These are phyloP conservation scores for Cariama cristata DNA, from an alignment of 2,113 vertebrate genomes.

Conservation along the genomic window DNA sequence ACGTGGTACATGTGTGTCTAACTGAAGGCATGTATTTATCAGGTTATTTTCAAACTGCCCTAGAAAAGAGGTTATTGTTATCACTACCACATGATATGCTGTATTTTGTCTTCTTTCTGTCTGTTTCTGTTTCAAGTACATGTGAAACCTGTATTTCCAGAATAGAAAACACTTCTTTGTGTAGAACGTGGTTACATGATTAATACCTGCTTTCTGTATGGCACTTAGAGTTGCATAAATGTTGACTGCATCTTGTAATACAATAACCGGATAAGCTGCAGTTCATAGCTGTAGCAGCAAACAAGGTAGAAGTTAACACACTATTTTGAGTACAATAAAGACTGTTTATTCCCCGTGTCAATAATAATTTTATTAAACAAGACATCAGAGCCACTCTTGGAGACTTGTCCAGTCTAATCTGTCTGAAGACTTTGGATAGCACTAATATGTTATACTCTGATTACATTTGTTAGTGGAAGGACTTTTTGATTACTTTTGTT, in stretches of 20 bases:
- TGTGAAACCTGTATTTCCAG: conserved; percentile 41
- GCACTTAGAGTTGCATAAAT: neutral
- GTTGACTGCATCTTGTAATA: neutral
- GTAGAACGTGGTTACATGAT: neutral
- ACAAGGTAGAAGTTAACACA: neutral
- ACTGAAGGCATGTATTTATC: neutral
- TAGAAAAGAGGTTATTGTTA: neutral
- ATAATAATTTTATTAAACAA: neutral
- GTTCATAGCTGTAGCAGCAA: neutral
- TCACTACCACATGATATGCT: neutral
- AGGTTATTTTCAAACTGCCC: neutral
- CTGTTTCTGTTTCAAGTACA: neutral
- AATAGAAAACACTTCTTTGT: neutral
- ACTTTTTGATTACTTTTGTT: neutral
- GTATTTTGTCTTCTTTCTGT: neutral
- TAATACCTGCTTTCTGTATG: neutral
- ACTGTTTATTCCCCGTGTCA: neutral
- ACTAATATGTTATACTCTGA: neutral
- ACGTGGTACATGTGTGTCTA: neutral
- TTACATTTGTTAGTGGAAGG: neutral
- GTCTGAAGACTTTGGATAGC: neutral
- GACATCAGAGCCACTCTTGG: neutral
- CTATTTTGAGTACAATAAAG: neutral
- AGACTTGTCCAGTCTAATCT: neutral
- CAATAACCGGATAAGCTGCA: neutral